These are phyloP conservation scores for Cydia splendana DNA, from an alignment of 1,140 invertebrate genomes.

Conservation along the genomic window DNA sequence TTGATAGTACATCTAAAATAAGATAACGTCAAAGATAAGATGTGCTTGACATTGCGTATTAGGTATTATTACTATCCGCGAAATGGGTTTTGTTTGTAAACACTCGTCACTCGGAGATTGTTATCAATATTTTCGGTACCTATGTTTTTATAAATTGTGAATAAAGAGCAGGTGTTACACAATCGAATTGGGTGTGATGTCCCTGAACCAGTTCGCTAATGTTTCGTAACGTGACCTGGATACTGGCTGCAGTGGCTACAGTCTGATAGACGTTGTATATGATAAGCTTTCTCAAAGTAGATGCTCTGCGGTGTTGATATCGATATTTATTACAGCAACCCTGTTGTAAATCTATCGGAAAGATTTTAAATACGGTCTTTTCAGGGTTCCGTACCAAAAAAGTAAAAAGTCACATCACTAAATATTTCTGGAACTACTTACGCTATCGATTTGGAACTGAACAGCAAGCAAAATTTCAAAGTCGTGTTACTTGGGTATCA, in stretches of 20 bases:
- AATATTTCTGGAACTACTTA: too few species aligned
- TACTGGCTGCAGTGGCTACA: constrained; percentile 50
- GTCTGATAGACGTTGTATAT: constrained; percentile 36
- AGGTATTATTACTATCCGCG: not conserved
- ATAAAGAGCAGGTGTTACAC: constrained; percentile 59
- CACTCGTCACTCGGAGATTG: not conserved
- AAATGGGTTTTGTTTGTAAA: constrained; percentile 9
- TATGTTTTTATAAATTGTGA: constrained; percentile 27
- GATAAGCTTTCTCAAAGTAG: constrained; percentile 3
- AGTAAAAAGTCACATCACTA: too few species aligned
- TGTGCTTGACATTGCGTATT: constrained; percentile 9
- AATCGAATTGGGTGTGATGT: constrained; percentile 65
- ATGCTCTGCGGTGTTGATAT: not conserved
- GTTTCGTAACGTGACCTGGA: constrained; percentile 72
- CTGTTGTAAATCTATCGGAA: not conserved
- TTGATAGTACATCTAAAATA: constrained; percentile 8
- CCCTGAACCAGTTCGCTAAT: constrained; percentile 70
- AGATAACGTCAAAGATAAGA: constrained; percentile 33
- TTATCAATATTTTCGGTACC: not conserved
- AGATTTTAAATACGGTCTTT: not conserved
- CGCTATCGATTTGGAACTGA: too few species aligned
- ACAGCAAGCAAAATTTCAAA: too few species aligned
- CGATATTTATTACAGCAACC: not conserved
- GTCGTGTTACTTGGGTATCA: too few species aligned
- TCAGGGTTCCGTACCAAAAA: not conserved